These are phyloP conservation scores for Agapetus fuscipes DNA, from an alignment of 2,888 invertebrate species.

Conservation along the genomic window DNA sequence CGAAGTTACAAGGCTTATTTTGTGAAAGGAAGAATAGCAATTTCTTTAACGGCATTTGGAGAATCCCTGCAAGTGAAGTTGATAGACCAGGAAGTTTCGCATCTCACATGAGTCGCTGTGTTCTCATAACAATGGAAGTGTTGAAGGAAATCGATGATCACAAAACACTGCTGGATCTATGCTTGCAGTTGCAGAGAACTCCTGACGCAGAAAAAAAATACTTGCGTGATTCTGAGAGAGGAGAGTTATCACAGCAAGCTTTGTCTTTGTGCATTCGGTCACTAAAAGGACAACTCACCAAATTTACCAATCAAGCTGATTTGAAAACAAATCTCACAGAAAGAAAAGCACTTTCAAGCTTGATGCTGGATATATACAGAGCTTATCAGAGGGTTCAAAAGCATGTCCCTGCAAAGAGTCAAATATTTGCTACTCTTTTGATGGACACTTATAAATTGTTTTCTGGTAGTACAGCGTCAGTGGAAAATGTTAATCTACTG, in stretches of 20 bases:
- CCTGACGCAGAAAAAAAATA: slow-evolving; percentile 88
- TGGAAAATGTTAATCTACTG: slow-evolving; percentile 52
- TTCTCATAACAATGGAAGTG: slow-evolving; percentile 72
- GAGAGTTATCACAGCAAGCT: slow-evolving; percentile 71
- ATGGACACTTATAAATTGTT: slow-evolving; percentile 62
- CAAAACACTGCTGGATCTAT: slow-evolving; percentile 67
- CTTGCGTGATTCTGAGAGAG: slow-evolving; percentile 74
- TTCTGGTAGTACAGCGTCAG: slow-evolving; percentile 46
- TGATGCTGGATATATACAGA: slow-evolving; percentile 52
- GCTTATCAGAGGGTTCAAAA: slow-evolving; percentile 61
- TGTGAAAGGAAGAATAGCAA: slow-evolving; percentile 75
- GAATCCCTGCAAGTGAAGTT: slow-evolving; percentile 81
- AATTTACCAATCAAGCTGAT: slow-evolving; percentile 40
- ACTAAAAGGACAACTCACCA: slow-evolving; percentile 52
- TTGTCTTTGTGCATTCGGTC: slow-evolving; percentile 63
- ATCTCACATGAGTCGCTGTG: slow-evolving; percentile 81
- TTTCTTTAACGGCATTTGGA: slow-evolving; percentile 91
- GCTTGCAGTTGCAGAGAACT: slow-evolving; percentile 63
- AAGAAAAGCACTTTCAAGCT: slow-evolving; percentile 39
- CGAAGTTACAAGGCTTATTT: slow-evolving; percentile 72
- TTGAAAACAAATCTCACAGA: slow-evolving; percentile 39
- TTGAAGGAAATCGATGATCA: slow-evolving; percentile 71
- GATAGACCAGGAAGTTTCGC: slow-evolving; percentile 88
- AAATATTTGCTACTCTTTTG: slow-evolving; percentile 52
- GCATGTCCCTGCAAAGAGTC: slow-evolving; percentile 47